Evolutionary conservation across 1,140 invertebrate species (phyloP).

Genomic region (Ips nitidus): DNA sequence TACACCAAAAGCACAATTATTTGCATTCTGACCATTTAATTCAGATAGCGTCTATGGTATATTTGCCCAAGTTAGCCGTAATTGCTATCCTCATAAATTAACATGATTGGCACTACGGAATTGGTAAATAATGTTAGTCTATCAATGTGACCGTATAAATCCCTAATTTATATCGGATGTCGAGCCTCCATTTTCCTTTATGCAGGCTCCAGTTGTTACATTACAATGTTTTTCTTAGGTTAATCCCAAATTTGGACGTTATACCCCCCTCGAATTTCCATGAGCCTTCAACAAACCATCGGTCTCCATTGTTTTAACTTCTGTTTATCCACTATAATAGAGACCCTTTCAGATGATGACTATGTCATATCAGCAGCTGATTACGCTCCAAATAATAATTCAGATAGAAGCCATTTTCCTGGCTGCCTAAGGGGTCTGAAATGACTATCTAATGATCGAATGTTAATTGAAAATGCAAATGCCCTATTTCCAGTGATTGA

Average conservation of each 20-base stretch:
- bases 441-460: constrained; percentile 1
- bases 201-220: neutral
- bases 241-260: too few relatives aligned
- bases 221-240: neutral
- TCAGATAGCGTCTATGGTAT: neutral
- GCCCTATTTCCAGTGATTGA: neutral
- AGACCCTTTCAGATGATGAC: neutral
- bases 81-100: constrained; percentile 4
- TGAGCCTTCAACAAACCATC: too few relatives aligned
- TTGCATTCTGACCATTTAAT: neutral
- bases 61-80: neutral
- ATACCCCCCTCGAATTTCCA: too few relatives aligned
- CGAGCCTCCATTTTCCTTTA: neutral
- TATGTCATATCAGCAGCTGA: neutral
- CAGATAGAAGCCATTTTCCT: neutral
- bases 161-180: neutral
- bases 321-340: neutral
- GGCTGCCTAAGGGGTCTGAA: neutral
- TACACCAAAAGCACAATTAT: neutral
- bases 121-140: constrained; percentile 3
- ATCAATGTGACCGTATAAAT: neutral
- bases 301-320: neutral
- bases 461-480: constrained; percentile 5
- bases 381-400: neutral
- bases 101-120: neutral